These are phyloP conservation scores for Pseudomugil tenellus DNA, from an alignment of 2,797 vertebrate genomes.

Conservation along the genomic window DNA sequence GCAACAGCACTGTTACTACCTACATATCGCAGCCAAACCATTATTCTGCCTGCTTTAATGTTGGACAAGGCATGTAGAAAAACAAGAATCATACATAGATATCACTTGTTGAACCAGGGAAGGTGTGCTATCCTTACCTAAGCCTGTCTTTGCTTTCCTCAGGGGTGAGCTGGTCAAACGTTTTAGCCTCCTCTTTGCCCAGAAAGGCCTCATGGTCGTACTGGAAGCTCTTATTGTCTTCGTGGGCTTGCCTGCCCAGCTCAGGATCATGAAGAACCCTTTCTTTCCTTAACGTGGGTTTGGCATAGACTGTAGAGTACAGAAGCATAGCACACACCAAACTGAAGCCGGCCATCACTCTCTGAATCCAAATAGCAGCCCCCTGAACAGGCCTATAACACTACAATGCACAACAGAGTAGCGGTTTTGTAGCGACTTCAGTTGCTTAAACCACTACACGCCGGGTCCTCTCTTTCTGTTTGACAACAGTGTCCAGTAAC, in stretches of 20 bases:
- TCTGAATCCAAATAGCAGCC: conserved; percentile 19
- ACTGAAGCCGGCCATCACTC: conserved; percentile 72
- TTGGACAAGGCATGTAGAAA: no score
- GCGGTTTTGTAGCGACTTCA: conserved; percentile 7
- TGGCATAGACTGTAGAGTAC: conserved; percentile 70
- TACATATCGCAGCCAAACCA: no score
- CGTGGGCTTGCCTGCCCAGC: conserved; percentile 79
- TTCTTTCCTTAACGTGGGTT: conserved; percentile 91
- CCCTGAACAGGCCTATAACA: conserved; percentile 30
- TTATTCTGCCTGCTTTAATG: no score
- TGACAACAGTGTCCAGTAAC: neutral
- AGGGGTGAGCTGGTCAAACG: conserved; percentile 94
- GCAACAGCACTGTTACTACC: no score
- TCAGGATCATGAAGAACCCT: conserved; percentile 87
- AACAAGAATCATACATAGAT: no score
- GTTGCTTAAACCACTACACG: conserved; percentile 1
- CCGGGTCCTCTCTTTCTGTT: neutral
- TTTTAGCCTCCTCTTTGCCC: conserved; percentile 93
- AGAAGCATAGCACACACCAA: conserved; percentile 70
- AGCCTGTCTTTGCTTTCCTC: conserved; percentile 93
- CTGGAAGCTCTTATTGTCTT: conserved; percentile 90
- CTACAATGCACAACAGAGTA: conserved; percentile 24
- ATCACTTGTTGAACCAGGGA: neutral
- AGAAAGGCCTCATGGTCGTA: conserved; percentile 97
- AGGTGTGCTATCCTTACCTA: conserved; percentile 80